Evolutionary conservation across 2,888 invertebrate genomes (phyloP), one percentile per base, ranked within the genome.

Genomic region (Pediacus dermestoides): DNA sequence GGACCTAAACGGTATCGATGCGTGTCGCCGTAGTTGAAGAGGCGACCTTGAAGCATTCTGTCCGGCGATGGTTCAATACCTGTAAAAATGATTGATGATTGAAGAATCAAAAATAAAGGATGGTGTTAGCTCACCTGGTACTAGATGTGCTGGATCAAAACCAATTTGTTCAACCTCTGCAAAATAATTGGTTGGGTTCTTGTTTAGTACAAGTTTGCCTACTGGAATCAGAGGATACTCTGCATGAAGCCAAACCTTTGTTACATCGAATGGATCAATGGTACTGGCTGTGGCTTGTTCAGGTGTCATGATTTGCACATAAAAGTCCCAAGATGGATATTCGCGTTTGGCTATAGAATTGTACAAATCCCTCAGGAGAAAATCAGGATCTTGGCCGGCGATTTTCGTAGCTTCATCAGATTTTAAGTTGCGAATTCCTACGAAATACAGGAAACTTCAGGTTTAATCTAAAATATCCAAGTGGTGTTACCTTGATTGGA

Each of bases 51-150:
- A 44, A 95, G 74, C 88, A 95, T 88, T 71, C 90, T 90, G 66
- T 96, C 95, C 0, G 91, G 91, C 18, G 90, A 90, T 1, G 93
- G 79, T 64, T 92, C 93, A 56, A 96, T 89, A 16, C 95, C 95
- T 14, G 21, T 4, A 30, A 41, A 26, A 37, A 30, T 4, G n/a
- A n/a, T n/a, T n/a, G n/a, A n/a, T 7, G 27, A 11, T 18, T 16
- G 12, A 35, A 34, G 34, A 31, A 31, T 6, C 9, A 30, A n/a
- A 33, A 33, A 6, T 16, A 30, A 30, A 16, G 7, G 7, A 15
- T 16, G 3, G 12, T 23, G 8, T 6, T n/a, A n/a, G 2, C 21
- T 48, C 46, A 59, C 61, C 61, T 8, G 94, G 93, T 15, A 92
- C 81, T 70, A 95, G 65, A 66, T 93, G 86, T 2, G 90, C 80